phyloP scores from a whole-genome alignment of 92 coral and sea anemone genomes.

The Umimayanthus chanpuru region DNA sequence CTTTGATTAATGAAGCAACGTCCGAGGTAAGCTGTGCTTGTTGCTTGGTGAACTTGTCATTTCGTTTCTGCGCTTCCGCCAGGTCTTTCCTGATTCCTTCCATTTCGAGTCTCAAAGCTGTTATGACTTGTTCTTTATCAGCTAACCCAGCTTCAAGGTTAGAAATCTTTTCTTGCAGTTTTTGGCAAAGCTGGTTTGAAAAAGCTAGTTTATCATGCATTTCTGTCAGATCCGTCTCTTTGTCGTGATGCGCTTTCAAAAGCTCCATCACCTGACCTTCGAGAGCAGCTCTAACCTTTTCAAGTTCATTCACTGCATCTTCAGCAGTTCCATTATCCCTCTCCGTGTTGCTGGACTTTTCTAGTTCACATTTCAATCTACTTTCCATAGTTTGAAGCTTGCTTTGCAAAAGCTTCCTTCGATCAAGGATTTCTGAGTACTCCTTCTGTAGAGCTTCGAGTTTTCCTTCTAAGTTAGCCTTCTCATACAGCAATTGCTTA shows the following conservation, averaged over 20 bases:
- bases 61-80: constrained; percentile 45
- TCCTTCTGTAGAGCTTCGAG: constrained; percentile 72
- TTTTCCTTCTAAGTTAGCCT: constrained; percentile 78
- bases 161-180: constrained; percentile 56
- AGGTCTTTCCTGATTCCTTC: constrained; percentile 51
- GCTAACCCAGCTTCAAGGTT: constrained; percentile 54
- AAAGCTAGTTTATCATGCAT: constrained; percentile 73
- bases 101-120: constrained; percentile 58
- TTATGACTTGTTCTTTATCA: constrained; percentile 46
- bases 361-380: constrained; percentile 51
- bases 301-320: constrained; percentile 46
- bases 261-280: constrained; percentile 58
- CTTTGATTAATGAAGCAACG: constrained; percentile 64
- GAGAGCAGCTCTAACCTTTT: constrained; percentile 53
- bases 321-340: not conserved
- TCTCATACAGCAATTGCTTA: constrained; percentile 60
- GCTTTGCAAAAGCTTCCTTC: constrained; percentile 64
- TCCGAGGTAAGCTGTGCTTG: constrained; percentile 61
- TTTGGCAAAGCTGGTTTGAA: constrained; percentile 59
- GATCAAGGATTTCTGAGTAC: constrained; percentile 62
- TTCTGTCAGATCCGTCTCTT: constrained; percentile 60
- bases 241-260: constrained; percentile 55
- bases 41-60: constrained; percentile 57
- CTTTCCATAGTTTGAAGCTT: constrained; percentile 59
- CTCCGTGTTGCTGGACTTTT: constrained; percentile 25